A percentile compares a stretch with the other conserved stretches of the same genome.
phyloP scores from a whole-genome alignment of 2,113 vertebrate species.

The Eudyptes chrysolophus region DNA sequence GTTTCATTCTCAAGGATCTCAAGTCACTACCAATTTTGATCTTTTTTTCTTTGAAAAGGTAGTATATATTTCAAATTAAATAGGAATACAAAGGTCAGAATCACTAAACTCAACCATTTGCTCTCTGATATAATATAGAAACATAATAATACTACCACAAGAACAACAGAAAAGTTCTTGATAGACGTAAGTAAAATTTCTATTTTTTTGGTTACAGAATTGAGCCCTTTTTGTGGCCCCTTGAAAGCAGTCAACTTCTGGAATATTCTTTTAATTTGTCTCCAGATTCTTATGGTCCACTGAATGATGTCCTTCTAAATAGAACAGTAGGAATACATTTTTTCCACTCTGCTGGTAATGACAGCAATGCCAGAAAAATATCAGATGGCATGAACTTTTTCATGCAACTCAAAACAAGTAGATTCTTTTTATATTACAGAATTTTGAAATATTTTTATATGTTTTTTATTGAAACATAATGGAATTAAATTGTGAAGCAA shows the following conservation, averaged over 20 bases:
- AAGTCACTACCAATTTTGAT: background rate
- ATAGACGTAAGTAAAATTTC: background rate
- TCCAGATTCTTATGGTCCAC: background rate
- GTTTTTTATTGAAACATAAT: background rate
- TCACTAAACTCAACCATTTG: background rate
- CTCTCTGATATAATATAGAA: background rate
- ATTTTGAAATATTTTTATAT: background rate
- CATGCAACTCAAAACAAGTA: rapidly evolving
- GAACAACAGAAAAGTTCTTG: background rate
- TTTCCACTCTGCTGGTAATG: background rate
- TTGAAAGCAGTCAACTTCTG: background rate
- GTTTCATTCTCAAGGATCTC: background rate
- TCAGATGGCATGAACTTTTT: background rate
- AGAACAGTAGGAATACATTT: background rate
- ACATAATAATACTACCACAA: background rate
- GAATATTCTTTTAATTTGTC: background rate
- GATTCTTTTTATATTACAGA: background rate
- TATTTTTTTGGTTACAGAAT: background rate
- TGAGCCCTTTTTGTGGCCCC: background rate
- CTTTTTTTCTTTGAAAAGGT: background rate
- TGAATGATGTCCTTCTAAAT: background rate
- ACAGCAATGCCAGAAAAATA: background rate
- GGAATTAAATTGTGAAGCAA: background rate
- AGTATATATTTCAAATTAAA: background rate
- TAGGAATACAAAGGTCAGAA: background rate